These are phyloP conservation scores for Hoplias malabaricus DNA, from an alignment of 2,113 vertebrate species.

Conservation along the genomic window DNA sequence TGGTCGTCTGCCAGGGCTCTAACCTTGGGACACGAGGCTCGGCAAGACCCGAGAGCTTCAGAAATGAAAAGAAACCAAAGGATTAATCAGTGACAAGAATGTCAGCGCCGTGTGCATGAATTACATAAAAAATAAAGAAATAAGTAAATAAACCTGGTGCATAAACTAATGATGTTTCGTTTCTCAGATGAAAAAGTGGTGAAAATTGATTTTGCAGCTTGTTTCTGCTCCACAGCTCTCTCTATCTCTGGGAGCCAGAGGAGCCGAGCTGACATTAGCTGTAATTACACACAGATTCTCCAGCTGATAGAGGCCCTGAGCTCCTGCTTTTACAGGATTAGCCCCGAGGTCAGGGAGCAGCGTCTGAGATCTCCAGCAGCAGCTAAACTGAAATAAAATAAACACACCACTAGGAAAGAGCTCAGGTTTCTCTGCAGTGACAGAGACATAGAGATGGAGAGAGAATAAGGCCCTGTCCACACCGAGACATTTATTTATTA, in stretches of 20 bases:
- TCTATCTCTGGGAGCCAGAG: conserved; percentile 46
- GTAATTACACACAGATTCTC: conserved; percentile 54
- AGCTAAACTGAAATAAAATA: not conserved
- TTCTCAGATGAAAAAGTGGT: conserved; percentile 47
- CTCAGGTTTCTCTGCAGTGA: not conserved
- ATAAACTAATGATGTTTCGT: conserved; percentile 48
- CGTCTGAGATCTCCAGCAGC: conserved; percentile 3
- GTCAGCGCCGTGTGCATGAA: not conserved
- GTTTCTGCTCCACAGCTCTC: conserved; percentile 34
- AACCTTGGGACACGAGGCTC: conserved; percentile 45
- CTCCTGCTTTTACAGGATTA: conserved; percentile 31
- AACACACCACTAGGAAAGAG: not conserved
- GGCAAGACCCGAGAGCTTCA: conserved; percentile 1
- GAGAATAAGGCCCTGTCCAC: no score
- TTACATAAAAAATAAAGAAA: conserved; percentile 41
- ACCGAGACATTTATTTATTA: no score
- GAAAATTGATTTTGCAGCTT: conserved; percentile 56
- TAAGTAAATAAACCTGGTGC: conserved; percentile 29
- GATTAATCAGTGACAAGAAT: conserved; percentile 57
- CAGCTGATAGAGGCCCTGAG: conserved; percentile 38
- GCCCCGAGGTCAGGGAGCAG: conserved; percentile 38
- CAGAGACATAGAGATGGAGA: not conserved
- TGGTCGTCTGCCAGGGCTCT: conserved; percentile 5
- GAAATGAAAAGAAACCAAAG: conserved; percentile 47
- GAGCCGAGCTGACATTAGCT: conserved; percentile 45